Evolutionary conservation across 2,888 invertebrate genomes (phyloP).

Genomic region (Drosophila melanosoma): DNA sequence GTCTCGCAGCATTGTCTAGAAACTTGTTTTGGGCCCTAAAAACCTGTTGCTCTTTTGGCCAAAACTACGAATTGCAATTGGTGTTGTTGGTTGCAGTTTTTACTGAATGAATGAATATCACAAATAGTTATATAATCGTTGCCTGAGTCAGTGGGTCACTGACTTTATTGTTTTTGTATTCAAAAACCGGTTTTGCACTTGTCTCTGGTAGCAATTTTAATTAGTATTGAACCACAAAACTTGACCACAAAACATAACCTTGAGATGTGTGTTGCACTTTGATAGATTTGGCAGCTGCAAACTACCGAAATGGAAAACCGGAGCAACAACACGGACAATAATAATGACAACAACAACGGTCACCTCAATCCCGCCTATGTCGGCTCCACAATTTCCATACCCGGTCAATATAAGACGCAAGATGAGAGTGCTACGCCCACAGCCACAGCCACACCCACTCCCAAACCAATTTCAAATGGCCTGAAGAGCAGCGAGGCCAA

Average conservation of each 20-base stretch:
- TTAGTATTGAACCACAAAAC: conserved; percentile 60
- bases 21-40: conserved; percentile 67
- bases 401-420: conserved; percentile 64
- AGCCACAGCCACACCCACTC: conserved; percentile 9
- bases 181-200: conserved; percentile 35
- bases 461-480: conserved; percentile 32
- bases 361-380: conserved; percentile 72
- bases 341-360: conserved; percentile 50
- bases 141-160: conserved; percentile 76
- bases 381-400: conserved; percentile 73
- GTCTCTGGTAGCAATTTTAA: conserved; percentile 21
- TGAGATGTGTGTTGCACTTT: conserved; percentile 37
- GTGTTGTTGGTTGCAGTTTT: conserved; percentile 46
- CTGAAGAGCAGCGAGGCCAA: conserved; percentile 12
- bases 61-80: conserved; percentile 15
- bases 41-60: conserved; percentile 20
- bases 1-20: conserved; percentile 44
- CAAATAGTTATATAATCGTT: conserved; percentile 63
- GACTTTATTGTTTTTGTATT: conserved; percentile 48
- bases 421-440: conserved; percentile 20
- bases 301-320: conserved; percentile 28
- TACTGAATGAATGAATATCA: conserved; percentile 54
- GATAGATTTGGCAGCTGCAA: conserved; percentile 54
- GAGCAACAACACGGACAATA: conserved; percentile 29
- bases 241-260: conserved; percentile 71